Evolutionary conservation across 2,113 vertebrate genomes (phyloP).

Genomic region (Brevimyrus niger): DNA sequence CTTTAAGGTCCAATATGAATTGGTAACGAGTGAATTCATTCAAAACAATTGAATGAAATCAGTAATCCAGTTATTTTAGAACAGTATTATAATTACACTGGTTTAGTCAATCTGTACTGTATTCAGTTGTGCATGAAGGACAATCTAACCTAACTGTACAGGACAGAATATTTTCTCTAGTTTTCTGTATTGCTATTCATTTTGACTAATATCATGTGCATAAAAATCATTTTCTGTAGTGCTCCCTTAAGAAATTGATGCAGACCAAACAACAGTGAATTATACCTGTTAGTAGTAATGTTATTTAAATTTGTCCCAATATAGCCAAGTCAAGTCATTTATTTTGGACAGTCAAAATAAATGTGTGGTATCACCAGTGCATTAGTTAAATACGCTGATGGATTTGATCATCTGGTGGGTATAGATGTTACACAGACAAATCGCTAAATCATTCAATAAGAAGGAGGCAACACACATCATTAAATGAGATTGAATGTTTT

Average conservation of each 20-base stretch:
- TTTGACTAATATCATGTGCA: neutral
- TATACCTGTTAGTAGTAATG: neutral
- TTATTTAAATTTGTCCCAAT: neutral
- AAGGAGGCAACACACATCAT: neutral
- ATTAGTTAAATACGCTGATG: neutral
- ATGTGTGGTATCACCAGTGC: neutral
- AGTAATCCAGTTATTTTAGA: slow-evolving; percentile 12
- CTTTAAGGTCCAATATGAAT: neutral
- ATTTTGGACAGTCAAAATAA: neutral
- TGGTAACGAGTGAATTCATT: neutral
- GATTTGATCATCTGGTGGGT: neutral
- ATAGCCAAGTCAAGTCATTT: too few species aligned
- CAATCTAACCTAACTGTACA: neutral
- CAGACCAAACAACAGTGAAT: neutral
- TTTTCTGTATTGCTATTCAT: neutral
- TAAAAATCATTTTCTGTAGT: neutral
- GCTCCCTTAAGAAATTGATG: neutral
- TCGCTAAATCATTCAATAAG: neutral
- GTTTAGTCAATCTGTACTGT: neutral
- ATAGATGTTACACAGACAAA: neutral
- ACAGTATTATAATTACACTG: slow-evolving; percentile 14
- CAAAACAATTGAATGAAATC: neutral
- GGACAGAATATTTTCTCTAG: neutral
- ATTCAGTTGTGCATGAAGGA: slow-evolving; percentile 5
- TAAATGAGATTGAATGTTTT: neutral